phyloP scores from a whole-genome alignment of 2,797 vertebrate species.

The Oceanodroma leucorhoa region DNA sequence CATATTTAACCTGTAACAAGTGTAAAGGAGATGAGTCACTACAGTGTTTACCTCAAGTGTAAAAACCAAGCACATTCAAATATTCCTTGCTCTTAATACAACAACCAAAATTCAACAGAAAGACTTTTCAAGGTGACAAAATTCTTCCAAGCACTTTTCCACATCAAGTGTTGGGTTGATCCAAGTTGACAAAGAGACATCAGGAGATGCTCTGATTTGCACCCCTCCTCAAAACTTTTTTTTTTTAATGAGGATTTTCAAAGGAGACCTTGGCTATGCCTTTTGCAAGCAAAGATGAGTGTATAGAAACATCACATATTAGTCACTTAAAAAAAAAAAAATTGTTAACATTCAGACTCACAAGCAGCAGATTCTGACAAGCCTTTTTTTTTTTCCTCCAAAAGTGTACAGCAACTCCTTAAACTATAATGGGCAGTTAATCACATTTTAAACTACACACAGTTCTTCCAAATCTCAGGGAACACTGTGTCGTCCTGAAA shows the following conservation, averaged over 20 bases:
- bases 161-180: neutral
- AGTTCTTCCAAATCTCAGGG: neutral
- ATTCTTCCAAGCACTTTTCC: neutral
- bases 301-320: rapidly evolving
- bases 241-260: neutral
- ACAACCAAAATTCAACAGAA: neutral
- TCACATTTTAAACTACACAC: neutral
- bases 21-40: neutral
- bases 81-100: neutral
- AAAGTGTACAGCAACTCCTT: rapidly evolving
- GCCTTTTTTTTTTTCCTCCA: neutral
- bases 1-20: conserved; percentile 77
- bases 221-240: neutral
- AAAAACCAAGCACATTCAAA: neutral
- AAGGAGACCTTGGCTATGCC: neutral
- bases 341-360: neutral
- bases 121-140: neutral
- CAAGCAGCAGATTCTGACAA: neutral
- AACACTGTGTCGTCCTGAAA: neutral
- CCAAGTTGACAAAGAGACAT: neutral
- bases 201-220: neutral
- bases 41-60: neutral
- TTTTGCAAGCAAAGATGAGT: neutral
- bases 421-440: neutral
- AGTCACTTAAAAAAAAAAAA: neutral